These are phyloP conservation scores for Brachyhypopomus gauderio DNA, from an alignment of 2,113 vertebrate genomes.

Conservation along the genomic window DNA sequence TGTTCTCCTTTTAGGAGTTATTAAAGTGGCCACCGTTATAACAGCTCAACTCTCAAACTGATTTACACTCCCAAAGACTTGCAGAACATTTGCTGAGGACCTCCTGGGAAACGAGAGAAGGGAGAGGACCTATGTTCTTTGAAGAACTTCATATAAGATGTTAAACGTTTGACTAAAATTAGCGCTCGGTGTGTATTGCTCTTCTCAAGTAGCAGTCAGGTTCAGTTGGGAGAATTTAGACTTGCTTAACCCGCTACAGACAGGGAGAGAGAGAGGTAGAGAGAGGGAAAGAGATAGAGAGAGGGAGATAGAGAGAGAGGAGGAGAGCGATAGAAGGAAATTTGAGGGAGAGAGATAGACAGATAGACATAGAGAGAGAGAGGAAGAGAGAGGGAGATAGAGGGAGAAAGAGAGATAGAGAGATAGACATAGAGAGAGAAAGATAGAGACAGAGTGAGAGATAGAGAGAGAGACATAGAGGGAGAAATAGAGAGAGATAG, in stretches of 20 bases:
- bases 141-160: constrained; percentile 61
- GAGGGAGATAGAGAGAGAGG: constrained; percentile 15
- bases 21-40: background rate
- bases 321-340: constrained; percentile 53
- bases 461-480: constrained; percentile 50
- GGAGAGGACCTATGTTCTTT: constrained; percentile 51
- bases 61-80: constrained; percentile 26
- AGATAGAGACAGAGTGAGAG: constrained; percentile 43
- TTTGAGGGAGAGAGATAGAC: background rate
- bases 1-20: too few species aligned
- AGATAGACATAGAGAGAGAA: constrained; percentile 5
- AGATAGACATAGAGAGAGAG: constrained; percentile 35
- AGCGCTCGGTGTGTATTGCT: constrained; percentile 69
- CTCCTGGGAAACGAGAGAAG: background rate
- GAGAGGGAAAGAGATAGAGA: constrained; percentile 25
- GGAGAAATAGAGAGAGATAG: constrained; percentile 22
- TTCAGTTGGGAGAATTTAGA: constrained; percentile 47
- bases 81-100: background rate
- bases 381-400: constrained; percentile 51
- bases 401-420: background rate
- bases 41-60: constrained; percentile 39
- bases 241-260: constrained; percentile 56
- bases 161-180: constrained; percentile 76
- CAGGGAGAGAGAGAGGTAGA: constrained; percentile 52
- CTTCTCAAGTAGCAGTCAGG: constrained; percentile 73